Base-by-base conservation (phyloP, 1,140 invertebrate species). In the Whitmania pigra region DNA sequence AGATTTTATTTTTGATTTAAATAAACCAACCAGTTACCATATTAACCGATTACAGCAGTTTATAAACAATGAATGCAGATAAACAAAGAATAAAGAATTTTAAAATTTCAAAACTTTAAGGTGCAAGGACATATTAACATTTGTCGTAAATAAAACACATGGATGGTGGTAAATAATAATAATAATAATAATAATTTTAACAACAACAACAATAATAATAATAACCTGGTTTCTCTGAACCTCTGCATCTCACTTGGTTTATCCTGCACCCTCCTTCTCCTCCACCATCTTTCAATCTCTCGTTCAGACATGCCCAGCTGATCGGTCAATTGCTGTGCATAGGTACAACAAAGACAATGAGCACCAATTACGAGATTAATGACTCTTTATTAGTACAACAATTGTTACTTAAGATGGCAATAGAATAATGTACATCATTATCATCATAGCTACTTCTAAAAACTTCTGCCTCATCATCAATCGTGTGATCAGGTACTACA, bases 231-330 rank as follows among this genome's bases (percentile, higher is more conserved):
- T 57, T 74, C 73, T 20, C 60, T 69, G 40, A 71, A 74, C 36
- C 70, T 49, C 63, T 72, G 70, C 70, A 74, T 74, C 40, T 71
- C 70, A 43, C 70, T 72, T 4, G 67, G 73, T 57, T 74, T 74
- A 43, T 49, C 49, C 73, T 72, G 70, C n/a, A 71, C 71, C 27
- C 71, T 29, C 20, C 73, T 29, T 22, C 71, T 73, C 31, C 73
- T 29, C 73, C 73, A 74, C 73, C 73, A 74, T 67, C 73, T 53
- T 53, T 74, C 73, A 17, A 74, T 68, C 70, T 74, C 57, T 22
- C 70, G 36, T 25, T 55, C 29, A 22, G n/a, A 29, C 73, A 55
- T 71, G 40, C 72, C 73, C n/a, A 72, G 36, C 70, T 72, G 60
- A 22, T 74, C 72, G 5, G 66, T 40, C 20, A 72, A 31, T 40